A percentile compares a stretch with the other conserved stretches of the same genome.
Conservation (phyloP, 2,888 invertebrate species). For the Rotaria sp. region DNA sequence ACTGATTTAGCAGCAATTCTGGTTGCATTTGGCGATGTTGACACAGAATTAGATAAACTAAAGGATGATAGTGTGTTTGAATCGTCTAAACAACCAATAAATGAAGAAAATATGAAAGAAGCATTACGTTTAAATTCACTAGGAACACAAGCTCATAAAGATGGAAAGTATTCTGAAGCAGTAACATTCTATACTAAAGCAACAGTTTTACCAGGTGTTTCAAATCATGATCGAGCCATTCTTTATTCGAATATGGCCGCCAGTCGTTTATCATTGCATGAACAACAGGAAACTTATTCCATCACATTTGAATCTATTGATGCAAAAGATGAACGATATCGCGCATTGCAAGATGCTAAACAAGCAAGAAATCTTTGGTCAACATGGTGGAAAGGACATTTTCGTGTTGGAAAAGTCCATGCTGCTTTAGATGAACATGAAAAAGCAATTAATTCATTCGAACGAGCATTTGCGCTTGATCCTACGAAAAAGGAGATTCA, state of each 20-base stretch:
- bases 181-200: neutral
- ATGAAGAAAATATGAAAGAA: neutral
- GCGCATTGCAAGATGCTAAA: neutral
- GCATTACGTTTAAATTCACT: neutral
- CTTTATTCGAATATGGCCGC: neutral
- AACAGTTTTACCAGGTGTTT: neutral
- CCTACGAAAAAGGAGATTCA: neutral
- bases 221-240: neutral
- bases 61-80: conserved; percentile 4
- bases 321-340: neutral
- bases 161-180: neutral
- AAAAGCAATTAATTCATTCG: neutral
- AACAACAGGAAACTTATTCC: neutral
- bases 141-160: neutral
- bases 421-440: neutral
- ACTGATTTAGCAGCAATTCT: conserved; percentile 2
- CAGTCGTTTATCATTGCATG: neutral
- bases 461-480: conserved; percentile 6
- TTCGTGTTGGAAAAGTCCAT: neutral
- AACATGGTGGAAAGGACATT: conserved; percentile 19
- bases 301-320: neutral
- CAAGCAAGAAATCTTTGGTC: neutral
- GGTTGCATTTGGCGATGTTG: neutral
- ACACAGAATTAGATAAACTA: neutral
- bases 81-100: neutral